Evolutionary conservation across 2,113 vertebrate genomes (phyloP), one percentile per base, ranked within the genome.

Genomic region (Cynopterus brachyotis): DNA sequence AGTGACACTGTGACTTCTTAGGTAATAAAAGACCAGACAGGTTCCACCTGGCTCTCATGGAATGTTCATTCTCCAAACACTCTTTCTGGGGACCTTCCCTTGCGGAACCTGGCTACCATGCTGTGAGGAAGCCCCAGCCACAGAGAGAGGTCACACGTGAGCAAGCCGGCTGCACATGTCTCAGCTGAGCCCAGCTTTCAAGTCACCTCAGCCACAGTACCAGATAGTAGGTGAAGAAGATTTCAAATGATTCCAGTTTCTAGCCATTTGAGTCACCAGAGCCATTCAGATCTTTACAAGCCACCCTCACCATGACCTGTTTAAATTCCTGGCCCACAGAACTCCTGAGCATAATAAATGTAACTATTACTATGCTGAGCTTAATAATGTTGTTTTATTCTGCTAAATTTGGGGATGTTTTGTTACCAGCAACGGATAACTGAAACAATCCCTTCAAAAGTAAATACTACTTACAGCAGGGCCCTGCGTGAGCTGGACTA

Each of bases 271-370:
- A 94, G 59, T 69, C 26, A 72, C 16, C 20, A 6, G 32, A 95
- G 62, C 22, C 28, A 70, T 53, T 37, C 17, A 45, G 40, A 28
- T 87, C 60, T 73, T 91, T 62, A 7, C 12, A 55, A 96, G 37
- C 9, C 35, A 70, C 35, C 30, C 19, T 28, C 20, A 32, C 35
- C 28, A 16, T 26, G n/a, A 66, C 47, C 72, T 66, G 17, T 45
- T 96, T 87, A 81, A 91, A 95, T 75, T 88, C 19, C n/a, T 89
- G 35, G 81, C 8, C 45, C 40, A 53, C 9, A 95, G 9, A 92
- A 59, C 3, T 15, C 35, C n/a, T 82, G 19, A 80, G 28, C 45
- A n/a, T 85, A 84, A 79, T 37, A 55, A 87, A 93, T 69, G 5
- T 67, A 16, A 50, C 50, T 67, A 37, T 66, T 66, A 69, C 37